Evolutionary conservation across 2,113 vertebrate species (phyloP).

Genomic region (Neolamprologus brichardi): DNA sequence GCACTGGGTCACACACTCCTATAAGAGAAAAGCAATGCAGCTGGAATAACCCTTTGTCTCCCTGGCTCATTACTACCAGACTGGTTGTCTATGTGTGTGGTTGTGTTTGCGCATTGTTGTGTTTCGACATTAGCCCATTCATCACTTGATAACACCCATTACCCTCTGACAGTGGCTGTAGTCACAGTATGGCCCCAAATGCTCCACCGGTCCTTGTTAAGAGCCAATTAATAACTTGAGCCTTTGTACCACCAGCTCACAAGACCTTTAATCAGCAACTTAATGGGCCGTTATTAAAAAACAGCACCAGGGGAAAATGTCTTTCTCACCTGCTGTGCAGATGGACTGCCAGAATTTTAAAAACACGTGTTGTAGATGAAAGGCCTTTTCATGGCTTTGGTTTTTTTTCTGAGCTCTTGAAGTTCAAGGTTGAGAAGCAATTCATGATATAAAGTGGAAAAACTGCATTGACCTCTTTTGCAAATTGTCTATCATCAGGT

Average conservation of each 20-base stretch:
- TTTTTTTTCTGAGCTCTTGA: neutral
- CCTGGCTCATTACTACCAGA: neutral
- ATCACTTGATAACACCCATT: slow-evolving; percentile 55
- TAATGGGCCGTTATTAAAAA: slow-evolving; percentile 63
- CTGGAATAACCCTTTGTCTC: slow-evolving; percentile 45
- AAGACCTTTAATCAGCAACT: slow-evolving; percentile 56
- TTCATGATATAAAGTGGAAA: neutral
- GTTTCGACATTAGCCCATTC: slow-evolving; percentile 35
- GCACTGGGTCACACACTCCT: slow-evolving; percentile 24
- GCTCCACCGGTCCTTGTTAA: slow-evolving; percentile 35
- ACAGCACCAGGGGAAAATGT: slow-evolving; percentile 12
- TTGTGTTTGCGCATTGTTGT: neutral
- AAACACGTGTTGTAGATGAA: neutral
- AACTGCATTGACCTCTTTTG: neutral
- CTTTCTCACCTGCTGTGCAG: slow-evolving; percentile 37
- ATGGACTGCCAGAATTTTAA: neutral
- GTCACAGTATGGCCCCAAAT: slow-evolving; percentile 19
- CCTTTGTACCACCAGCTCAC: slow-evolving; percentile 23
- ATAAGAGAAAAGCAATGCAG: slow-evolving; percentile 29
- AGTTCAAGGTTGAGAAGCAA: neutral
- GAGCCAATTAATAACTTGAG: slow-evolving; percentile 51
- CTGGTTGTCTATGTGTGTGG: neutral
- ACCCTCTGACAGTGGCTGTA: slow-evolving; percentile 18
- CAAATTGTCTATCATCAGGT: neutral
- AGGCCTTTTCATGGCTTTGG: neutral